phyloP scores from a whole-genome alignment of 2,797 vertebrate species.

The Sciaenops ocellatus region DNA sequence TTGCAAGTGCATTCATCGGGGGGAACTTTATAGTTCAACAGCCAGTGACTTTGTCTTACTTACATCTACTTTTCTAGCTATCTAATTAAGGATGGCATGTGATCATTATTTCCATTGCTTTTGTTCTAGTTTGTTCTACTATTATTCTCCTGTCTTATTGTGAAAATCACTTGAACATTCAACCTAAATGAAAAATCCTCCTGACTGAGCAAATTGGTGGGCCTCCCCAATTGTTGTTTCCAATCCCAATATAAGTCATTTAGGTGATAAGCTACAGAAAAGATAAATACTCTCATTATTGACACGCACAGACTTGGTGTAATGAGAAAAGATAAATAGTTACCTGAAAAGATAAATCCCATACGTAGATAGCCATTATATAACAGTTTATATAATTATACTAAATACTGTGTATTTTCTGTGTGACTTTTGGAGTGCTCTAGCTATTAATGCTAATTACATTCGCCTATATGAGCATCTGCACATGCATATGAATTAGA shows the following conservation, averaged over 20 bases:
- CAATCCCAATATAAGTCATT: neutral
- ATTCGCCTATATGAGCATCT: conserved; percentile 23
- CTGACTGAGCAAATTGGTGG: neutral
- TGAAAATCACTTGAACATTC: neutral
- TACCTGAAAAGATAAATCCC: neutral
- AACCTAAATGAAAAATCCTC: neutral
- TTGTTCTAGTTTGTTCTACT: neutral
- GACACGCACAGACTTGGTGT: neutral
- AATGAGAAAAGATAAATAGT: neutral
- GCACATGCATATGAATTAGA: conserved; percentile 30
- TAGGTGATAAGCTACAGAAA: neutral
- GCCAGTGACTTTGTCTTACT: neutral
- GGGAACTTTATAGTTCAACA: neutral
- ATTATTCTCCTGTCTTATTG: neutral
- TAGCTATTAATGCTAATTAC: conserved; percentile 40
- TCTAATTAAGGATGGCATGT: neutral
- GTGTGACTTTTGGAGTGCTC: conserved; percentile 15
- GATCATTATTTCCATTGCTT: neutral
- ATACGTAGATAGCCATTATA: neutral
- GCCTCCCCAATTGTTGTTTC: neutral
- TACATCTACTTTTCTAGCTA: neutral
- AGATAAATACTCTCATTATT: neutral
- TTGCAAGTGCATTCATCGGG: conserved; percentile 5
- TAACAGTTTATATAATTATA: neutral
- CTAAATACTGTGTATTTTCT: conserved; percentile 13